phyloP scores from a whole-genome alignment of 2,113 vertebrate species.

The Cryptotis parvus region DNA sequence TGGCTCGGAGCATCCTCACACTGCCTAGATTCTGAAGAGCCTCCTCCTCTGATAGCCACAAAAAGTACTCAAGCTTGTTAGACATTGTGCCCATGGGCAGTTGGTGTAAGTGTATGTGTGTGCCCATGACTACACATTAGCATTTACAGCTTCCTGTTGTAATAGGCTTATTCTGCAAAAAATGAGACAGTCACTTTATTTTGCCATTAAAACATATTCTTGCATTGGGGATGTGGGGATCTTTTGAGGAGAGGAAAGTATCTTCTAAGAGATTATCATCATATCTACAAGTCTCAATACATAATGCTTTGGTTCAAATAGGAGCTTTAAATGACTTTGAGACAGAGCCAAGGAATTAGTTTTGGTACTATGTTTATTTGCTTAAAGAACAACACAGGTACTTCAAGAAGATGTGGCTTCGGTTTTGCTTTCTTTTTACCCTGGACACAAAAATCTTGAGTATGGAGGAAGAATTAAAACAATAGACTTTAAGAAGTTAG shows the following conservation, averaged over 20 bases:
- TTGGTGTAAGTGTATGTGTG: background rate
- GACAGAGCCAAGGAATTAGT: background rate
- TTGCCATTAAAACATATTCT: conserved; percentile 31
- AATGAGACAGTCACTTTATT: conserved; percentile 4
- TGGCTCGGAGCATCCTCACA: background rate
- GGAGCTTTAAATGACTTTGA: conserved; percentile 35
- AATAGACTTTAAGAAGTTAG: background rate
- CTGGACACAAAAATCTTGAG: background rate
- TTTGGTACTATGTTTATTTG: conserved; percentile 34
- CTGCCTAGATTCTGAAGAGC: background rate
- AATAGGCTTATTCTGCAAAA: background rate
- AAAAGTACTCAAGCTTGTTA: background rate
- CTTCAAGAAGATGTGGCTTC: background rate
- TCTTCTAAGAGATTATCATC: conserved; percentile 35
- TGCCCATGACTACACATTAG: background rate
- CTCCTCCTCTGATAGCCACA: background rate
- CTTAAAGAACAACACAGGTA: conserved; percentile 25
- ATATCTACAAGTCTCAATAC: background rate
- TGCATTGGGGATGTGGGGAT: background rate
- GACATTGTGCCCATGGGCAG: background rate
- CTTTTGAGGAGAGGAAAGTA: conserved; percentile 27
- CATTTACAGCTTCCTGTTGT: conserved; percentile 4
- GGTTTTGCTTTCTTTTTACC: background rate
- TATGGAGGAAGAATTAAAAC: background rate
- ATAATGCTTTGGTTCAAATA: conserved; percentile 42